Evolutionary conservation across 92 coral and sea anemone genomes (phyloP).

Genomic region (Nematostella vectensis): DNA sequence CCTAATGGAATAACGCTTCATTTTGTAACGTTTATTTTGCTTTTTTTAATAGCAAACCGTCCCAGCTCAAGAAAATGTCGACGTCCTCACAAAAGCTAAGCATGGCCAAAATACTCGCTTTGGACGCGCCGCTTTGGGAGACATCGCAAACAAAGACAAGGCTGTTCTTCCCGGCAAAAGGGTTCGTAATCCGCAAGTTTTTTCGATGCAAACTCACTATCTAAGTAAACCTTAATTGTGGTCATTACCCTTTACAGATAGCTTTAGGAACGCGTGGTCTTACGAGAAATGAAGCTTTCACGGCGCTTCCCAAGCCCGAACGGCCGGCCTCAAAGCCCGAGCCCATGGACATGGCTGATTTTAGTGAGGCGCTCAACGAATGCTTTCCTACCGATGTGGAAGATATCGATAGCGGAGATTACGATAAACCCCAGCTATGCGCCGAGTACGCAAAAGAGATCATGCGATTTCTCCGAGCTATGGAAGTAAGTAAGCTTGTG

Average conservation of each 20-base stretch:
- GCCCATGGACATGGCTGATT: slow-evolving; percentile 70
- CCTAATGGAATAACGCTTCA: too few relatives aligned
- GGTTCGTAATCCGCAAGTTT: slow-evolving; percentile 10
- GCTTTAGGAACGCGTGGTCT: slow-evolving; percentile 35
- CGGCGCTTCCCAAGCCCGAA: slow-evolving; percentile 48
- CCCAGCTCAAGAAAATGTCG: slow-evolving; percentile 52
- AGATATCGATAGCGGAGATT: slow-evolving; percentile 87
- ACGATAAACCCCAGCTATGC: slow-evolving; percentile 83
- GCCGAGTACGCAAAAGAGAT: slow-evolving; percentile 92
- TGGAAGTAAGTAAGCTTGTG: slow-evolving; percentile 44
- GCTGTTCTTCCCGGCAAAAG: slow-evolving; percentile 24
- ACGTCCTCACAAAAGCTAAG: slow-evolving; percentile 36
- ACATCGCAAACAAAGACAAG: slow-evolving; percentile 66
- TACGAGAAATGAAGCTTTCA: slow-evolving; percentile 63
- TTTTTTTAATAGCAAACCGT: slow-evolving; percentile 35
- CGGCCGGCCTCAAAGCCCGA: slow-evolving; percentile 9
- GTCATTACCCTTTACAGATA: too few relatives aligned
- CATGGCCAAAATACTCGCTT: slow-evolving; percentile 18
- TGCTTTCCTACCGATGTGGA: slow-evolving; percentile 31
- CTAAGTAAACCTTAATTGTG: too few relatives aligned
- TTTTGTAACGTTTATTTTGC: too few relatives aligned
- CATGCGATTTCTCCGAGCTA: slow-evolving; percentile 62
- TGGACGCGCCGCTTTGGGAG: slow-evolving; percentile 86
- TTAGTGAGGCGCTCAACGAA: slow-evolving; percentile 66
- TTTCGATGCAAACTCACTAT: too few relatives aligned